Evolutionary conservation across 2,113 vertebrate genomes (phyloP).

Genomic region (Fulica atra): DNA sequence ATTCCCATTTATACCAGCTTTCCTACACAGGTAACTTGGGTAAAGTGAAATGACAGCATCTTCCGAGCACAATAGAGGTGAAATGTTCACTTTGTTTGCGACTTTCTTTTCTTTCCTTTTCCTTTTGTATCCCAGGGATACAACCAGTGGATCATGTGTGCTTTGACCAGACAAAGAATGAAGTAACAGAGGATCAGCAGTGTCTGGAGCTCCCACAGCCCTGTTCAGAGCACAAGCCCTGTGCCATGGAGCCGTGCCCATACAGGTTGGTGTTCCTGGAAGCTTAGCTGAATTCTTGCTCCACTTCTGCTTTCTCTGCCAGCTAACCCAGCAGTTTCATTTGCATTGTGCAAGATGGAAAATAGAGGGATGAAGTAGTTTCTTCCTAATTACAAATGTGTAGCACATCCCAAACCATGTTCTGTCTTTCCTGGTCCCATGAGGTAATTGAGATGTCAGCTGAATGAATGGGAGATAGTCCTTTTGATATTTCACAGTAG

Average conservation of each 20-base stretch:
- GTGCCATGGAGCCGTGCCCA: constrained; percentile 77
- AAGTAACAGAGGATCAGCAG: constrained; percentile 59
- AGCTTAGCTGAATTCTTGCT: not conserved
- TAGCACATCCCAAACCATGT: not conserved
- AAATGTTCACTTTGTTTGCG: not conserved
- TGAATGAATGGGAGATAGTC: not conserved
- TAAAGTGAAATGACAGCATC: not conserved
- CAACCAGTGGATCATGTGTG: constrained; percentile 76
- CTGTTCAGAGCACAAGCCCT: constrained; percentile 58
- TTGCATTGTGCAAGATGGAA: constrained; percentile 68
- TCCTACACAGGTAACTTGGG: not conserved
- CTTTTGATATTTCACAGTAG: not conserved
- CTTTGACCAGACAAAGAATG: constrained; percentile 69
- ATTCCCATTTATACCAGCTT: not conserved
- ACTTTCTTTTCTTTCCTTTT: not conserved
- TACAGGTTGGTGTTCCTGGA: constrained; percentile 75
- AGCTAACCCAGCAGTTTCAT: constrained; percentile 73
- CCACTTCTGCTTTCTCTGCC: constrained; percentile 47
- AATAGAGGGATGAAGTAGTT: not conserved
- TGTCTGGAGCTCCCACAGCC: constrained; percentile 72
- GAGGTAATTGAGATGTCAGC: constrained; percentile 39
- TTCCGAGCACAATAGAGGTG: not conserved
- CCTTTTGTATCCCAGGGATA: constrained; percentile 69
- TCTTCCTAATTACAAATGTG: constrained; percentile 39
- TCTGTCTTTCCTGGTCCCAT: constrained; percentile 53